A percentile compares a stretch with the other conserved stretches of the same genome.
Conservation (phyloP, 2,888 invertebrate species). For the Tineola bisselliella region DNA sequence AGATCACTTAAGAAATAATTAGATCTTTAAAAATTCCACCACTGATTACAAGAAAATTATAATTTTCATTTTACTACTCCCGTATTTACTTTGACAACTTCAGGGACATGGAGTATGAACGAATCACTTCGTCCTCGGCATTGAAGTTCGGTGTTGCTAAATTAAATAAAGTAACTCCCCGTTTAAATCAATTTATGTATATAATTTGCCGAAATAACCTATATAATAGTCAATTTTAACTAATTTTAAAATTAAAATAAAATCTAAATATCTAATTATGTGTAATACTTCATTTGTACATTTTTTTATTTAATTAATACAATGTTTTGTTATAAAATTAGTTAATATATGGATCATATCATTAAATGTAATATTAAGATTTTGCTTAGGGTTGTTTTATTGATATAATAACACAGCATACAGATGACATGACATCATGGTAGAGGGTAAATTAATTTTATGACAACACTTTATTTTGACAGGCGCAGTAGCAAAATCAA, state of each 20-base stretch:
- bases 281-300: no score
- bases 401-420: not conserved
- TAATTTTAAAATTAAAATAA: no score
- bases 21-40: not conserved
- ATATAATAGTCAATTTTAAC: no score
- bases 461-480: not conserved
- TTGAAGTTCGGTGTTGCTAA: not conserved
- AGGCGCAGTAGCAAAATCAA: constrained; percentile 1
- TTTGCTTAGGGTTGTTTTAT: not conserved
- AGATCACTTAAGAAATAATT: not conserved
- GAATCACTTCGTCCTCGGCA: constrained; percentile 2
- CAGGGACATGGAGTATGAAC: not conserved
- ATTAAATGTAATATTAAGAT: no score
- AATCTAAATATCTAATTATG: no score
- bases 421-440: no score
- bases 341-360: no score
- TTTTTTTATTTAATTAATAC: no score
- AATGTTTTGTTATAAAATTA: no score
- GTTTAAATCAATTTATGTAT: not conserved
- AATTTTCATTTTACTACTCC: not conserved
- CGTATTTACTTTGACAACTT: constrained; percentile 11
- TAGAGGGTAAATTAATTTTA: not conserved
- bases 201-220: not conserved
- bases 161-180: not conserved
- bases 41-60: not conserved